Evolutionary conservation across 1,140 invertebrate genomes (phyloP).

Genomic region (Ericerus pela): DNA sequence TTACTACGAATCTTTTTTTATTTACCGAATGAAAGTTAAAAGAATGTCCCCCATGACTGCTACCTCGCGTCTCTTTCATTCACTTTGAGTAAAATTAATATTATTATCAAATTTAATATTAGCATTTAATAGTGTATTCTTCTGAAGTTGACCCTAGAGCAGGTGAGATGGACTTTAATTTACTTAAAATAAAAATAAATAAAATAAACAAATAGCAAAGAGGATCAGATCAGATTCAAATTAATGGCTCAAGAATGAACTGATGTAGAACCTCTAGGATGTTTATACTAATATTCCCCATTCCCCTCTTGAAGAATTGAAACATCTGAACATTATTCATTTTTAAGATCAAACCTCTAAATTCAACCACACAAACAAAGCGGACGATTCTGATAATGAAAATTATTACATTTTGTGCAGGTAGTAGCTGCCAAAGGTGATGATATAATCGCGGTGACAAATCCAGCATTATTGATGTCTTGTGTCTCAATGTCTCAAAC

Average conservation of each 20-base stretch:
- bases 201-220: no score
- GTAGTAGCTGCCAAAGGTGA: conserved; percentile 67
- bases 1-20: no score
- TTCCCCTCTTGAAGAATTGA: background rate
- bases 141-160: no score
- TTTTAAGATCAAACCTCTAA: background rate
- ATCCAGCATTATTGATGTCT: conserved; percentile 55
- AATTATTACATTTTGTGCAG: conserved; percentile 30
- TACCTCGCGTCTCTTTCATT: no score
- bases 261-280: background rate
- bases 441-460: conserved; percentile 74
- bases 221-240: no score
- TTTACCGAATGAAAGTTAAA: no score
- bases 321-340: background rate
- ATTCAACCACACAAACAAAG: background rate
- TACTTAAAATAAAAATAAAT: no score
- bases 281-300: background rate
- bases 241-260: background rate
- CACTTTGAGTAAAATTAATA: no score
- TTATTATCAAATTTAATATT: no score
- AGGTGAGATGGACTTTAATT: no score
- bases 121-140: no score
- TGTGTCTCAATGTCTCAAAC: conserved; percentile 16
- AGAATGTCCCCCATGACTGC: no score
- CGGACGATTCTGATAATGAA: background rate